A percentile compares a stretch with the other conserved stretches of the same genome.
Conservation (phyloP, 2,797 vertebrate genomes). For the Poliocrania exsul region DNA sequence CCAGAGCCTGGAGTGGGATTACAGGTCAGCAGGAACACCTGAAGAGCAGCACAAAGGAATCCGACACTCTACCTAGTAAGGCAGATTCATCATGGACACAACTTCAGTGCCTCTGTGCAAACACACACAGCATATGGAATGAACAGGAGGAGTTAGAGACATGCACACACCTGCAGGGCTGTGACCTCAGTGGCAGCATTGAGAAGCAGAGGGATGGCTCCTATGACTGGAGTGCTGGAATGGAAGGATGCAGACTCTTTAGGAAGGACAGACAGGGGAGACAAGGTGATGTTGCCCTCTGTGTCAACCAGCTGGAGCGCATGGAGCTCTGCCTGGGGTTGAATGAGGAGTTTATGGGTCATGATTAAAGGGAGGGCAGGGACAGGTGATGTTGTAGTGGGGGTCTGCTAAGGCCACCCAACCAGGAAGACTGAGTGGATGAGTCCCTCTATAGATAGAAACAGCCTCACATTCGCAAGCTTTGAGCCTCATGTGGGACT, state of each 20-base stretch:
- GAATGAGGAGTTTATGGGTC: background rate
- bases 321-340: background rate
- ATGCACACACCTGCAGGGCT: fast-evolving
- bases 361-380: background rate
- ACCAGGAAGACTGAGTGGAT: background rate
- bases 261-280: background rate
- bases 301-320: background rate
- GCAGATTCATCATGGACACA: background rate
- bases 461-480: background rate
- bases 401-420: background rate
- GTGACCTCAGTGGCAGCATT: background rate
- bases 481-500: background rate
- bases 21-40: background rate
- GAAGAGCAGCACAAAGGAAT: background rate
- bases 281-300: background rate
- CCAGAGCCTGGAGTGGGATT: background rate
- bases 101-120: background rate
- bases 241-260: background rate
- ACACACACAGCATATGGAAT: fast-evolving
- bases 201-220: background rate
- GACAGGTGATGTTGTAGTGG: background rate
- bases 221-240: background rate
- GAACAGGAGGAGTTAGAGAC: background rate
- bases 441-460: background rate
- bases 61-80: background rate